phyloP scores from a whole-genome alignment of 2,888 invertebrate species.

The Coleophora deauratella region DNA sequence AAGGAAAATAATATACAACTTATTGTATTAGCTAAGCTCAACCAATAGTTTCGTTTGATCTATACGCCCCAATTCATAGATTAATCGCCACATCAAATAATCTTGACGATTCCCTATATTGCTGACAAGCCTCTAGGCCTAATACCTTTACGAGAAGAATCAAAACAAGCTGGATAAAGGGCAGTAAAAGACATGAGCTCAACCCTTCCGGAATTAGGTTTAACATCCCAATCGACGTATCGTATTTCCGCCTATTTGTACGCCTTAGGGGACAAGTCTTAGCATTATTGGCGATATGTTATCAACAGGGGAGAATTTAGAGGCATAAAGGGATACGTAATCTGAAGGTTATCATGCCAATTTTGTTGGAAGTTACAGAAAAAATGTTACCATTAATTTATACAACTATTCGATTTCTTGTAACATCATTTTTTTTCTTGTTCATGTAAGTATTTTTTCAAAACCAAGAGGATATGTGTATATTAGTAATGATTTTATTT shows the following conservation, averaged over 20 bases:
- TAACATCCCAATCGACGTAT: constrained; percentile 71
- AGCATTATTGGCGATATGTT: constrained; percentile 38
- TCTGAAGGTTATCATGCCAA: neutral
- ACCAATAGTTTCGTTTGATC: neutral
- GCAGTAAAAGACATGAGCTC: constrained; percentile 55
- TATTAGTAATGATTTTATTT: too few species aligned
- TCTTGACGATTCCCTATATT: neutral
- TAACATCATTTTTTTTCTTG: too few species aligned
- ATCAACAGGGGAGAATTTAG: neutral
- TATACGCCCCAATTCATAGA: neutral
- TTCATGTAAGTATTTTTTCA: too few species aligned
- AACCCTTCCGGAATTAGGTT: constrained; percentile 66
- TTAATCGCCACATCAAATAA: neutral
- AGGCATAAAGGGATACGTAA: neutral
- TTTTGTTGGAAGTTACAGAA: neutral
- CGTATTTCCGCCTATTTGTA: constrained; percentile 56
- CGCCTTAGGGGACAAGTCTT: constrained; percentile 34
- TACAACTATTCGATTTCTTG: neutral
- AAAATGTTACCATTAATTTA: neutral
- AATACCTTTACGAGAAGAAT: constrained; percentile 31
- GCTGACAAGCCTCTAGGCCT: neutral
- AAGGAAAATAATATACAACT: neutral
- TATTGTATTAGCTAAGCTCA: neutral
- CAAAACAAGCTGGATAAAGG: constrained; percentile 51
- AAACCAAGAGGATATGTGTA: too few species aligned